Evolutionary conservation across 2,888 invertebrate species (phyloP).

Genomic region (Ormyrus rosae): DNA sequence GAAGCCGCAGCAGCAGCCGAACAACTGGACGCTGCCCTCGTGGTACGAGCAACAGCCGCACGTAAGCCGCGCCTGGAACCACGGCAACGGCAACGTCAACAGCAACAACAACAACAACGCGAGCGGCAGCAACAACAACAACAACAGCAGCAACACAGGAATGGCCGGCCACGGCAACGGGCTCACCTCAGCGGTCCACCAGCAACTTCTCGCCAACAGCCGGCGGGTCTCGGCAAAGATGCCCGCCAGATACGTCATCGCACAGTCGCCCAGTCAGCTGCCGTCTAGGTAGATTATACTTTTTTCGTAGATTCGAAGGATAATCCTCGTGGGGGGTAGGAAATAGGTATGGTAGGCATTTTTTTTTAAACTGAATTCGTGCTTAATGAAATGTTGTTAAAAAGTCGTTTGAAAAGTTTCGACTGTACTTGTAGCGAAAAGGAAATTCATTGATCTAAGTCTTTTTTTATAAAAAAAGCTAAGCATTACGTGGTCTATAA

Average conservation of each 20-base stretch:
- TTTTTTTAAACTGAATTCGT: no score
- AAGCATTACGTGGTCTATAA: no score
- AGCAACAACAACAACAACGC: not conserved
- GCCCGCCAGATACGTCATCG: slow-evolving; percentile 47
- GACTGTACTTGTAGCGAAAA: no score
- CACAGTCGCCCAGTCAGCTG: slow-evolving; percentile 55
- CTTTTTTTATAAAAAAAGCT: no score
- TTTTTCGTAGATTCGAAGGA: no score
- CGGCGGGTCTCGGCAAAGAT: slow-evolving; percentile 79
- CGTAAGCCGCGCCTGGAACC: slow-evolving; percentile 60
- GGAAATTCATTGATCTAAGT: no score
- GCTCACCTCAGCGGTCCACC: not conserved
- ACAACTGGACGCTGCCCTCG: slow-evolving; percentile 68
- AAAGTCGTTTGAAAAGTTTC: no score
- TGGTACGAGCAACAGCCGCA: slow-evolving; percentile 69
- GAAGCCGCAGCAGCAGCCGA: slow-evolving; percentile 58
- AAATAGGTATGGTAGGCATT: no score
- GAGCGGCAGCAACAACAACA: slow-evolving; percentile 57
- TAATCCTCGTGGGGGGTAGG: no score
- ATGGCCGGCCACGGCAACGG: not conserved
- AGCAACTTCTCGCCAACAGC: slow-evolving; percentile 56
- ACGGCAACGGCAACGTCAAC: slow-evolving; percentile 41
- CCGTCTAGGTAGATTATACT: slow-evolving; percentile 50
- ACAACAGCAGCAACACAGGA: slow-evolving; percentile 2
- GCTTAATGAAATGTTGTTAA: no score